These are phyloP conservation scores for Ephestia elutella DNA, from an alignment of 1,140 invertebrate species.

Conservation along the genomic window DNA sequence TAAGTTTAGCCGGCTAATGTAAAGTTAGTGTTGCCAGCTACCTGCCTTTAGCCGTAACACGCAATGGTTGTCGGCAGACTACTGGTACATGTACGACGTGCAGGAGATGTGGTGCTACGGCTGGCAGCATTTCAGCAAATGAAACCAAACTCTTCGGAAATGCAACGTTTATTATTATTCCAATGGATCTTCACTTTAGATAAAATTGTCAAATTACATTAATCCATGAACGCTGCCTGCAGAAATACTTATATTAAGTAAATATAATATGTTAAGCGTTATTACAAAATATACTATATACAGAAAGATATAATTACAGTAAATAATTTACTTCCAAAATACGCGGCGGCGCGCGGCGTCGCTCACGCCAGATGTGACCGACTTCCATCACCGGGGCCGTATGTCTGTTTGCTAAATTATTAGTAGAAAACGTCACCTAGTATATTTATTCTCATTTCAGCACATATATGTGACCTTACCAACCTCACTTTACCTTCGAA, in stretches of 20 bases:
- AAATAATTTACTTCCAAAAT: conserved; percentile 21
- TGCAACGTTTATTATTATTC: conserved; percentile 58
- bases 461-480: too few relatives aligned
- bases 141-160: conserved; percentile 38
- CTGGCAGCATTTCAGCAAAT: conserved; percentile 11
- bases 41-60: too few relatives aligned
- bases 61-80: neutral
- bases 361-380: neutral
- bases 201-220: conserved; percentile 21
- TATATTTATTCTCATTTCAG: too few relatives aligned
- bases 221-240: conserved; percentile 4
- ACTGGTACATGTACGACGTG: neutral
- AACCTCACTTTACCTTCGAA: too few relatives aligned
- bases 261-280: conserved; percentile 20
- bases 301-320: conserved; percentile 30
- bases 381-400: too few relatives aligned
- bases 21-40: too few relatives aligned
- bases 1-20: too few relatives aligned
- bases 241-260: neutral
- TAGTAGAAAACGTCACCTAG: too few relatives aligned
- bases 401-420: too few relatives aligned
- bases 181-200: conserved; percentile 26
- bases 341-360: neutral
- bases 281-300: conserved; percentile 47
- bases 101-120: neutral